Evolutionary conservation across 2,888 invertebrate genomes (phyloP).

Genomic region (Imbricaverruca yamaguchii): DNA sequence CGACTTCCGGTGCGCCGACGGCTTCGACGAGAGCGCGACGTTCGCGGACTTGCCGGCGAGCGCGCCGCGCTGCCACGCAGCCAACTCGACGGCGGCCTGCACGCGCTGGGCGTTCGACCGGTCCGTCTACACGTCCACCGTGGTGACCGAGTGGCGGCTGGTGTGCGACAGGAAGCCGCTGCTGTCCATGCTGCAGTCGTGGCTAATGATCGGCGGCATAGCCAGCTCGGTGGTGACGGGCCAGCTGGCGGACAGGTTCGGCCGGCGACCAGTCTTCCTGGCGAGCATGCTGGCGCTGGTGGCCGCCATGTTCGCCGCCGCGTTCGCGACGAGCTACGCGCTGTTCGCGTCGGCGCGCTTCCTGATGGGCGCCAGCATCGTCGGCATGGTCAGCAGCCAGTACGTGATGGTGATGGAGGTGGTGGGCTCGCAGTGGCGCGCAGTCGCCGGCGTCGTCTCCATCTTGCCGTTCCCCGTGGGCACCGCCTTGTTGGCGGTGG

Average conservation of each 20-base stretch:
- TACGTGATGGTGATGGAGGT: constrained; percentile 47
- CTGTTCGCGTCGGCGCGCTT: constrained; percentile 33
- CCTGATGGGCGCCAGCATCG: constrained; percentile 27
- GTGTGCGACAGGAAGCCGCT: constrained; percentile 30
- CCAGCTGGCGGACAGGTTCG: constrained; percentile 32
- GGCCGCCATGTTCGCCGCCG: constrained; percentile 29
- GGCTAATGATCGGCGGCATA: constrained; percentile 32
- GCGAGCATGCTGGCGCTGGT: constrained; percentile 31
- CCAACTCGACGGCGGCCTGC: constrained; percentile 21
- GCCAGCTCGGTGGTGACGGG: constrained; percentile 32
- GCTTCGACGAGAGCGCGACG: background rate
- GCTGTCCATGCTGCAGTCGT: constrained; percentile 30
- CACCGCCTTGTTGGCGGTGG: constrained; percentile 54
- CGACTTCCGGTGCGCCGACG: constrained; percentile 4
- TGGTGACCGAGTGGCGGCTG: constrained; percentile 31
- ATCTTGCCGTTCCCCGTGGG: constrained; percentile 64
- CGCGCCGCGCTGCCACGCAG: background rate
- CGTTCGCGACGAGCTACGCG: constrained; percentile 31
- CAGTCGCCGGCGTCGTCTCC: constrained; percentile 54
- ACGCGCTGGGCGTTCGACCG: constrained; percentile 26
- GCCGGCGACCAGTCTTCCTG: constrained; percentile 32
- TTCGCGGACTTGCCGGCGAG: constrained; percentile 15
- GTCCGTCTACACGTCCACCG: constrained; percentile 26
- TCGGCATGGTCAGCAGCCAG: constrained; percentile 26
- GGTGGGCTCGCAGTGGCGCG: constrained; percentile 52